Conservation (phyloP, 1,140 invertebrate species). For the Samia ricini region DNA sequence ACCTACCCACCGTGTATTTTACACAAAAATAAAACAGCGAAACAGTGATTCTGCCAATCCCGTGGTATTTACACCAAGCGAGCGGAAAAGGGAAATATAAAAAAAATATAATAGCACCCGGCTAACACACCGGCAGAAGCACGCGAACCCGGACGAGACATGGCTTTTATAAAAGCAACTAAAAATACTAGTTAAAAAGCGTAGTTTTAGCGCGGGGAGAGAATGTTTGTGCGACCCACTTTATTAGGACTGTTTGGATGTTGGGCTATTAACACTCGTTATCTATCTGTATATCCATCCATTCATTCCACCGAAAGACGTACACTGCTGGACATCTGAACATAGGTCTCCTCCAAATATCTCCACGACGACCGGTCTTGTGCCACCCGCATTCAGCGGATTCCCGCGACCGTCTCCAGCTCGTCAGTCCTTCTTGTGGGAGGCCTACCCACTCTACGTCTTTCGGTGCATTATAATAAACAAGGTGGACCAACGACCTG, state of each 20-base stretch:
- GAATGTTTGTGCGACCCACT: conserved; percentile 61
- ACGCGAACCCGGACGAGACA: conserved; percentile 33
- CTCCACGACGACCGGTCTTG: no score
- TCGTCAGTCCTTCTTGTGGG: no score
- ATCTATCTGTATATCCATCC: no score
- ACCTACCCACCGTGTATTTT: neutral
- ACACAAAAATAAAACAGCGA: neutral
- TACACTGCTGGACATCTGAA: no score
- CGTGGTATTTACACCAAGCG: conserved; percentile 3
- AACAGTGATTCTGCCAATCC: conserved; percentile 4
- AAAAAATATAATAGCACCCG: neutral
- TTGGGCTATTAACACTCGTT: conserved; percentile 20
- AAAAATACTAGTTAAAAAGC: conserved; percentile 57
- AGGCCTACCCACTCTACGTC: no score
- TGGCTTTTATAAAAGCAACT: conserved; percentile 37
- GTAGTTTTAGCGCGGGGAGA: conserved; percentile 47
- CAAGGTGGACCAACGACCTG: no score
- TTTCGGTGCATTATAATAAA: no score
- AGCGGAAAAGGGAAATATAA: conserved; percentile 2
- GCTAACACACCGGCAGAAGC: conserved; percentile 4
- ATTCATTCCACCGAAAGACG: no score
- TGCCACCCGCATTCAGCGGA: no score
- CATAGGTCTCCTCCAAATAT: no score
- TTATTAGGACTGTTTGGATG: conserved; percentile 44
- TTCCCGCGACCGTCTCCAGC: no score